phyloP scores from a whole-genome alignment of 2,113 vertebrate species.

The Rallus limicola region DNA sequence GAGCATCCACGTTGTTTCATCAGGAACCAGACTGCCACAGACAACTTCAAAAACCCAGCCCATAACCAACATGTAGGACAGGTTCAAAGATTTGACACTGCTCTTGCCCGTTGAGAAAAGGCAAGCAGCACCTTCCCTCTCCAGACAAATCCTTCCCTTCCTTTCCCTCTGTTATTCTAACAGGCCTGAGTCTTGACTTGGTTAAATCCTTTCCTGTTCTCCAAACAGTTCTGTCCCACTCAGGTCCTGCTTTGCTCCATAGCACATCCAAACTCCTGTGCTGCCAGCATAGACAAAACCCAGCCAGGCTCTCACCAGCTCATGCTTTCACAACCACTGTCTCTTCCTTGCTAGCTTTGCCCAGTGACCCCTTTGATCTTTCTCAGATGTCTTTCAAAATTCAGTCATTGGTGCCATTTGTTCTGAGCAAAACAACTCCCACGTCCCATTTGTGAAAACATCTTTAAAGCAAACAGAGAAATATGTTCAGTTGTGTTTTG shows the following conservation, averaged over 20 bases:
- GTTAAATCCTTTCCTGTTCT: background rate
- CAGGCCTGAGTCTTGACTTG: background rate
- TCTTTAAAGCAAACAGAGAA: constrained; percentile 13
- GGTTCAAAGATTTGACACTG: background rate
- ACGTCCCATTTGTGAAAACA: background rate
- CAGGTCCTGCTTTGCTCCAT: background rate
- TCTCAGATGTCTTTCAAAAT: background rate
- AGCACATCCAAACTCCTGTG: background rate
- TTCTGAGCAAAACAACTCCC: constrained; percentile 24
- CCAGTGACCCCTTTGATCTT: background rate
- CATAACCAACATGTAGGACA: background rate
- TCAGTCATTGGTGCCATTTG: background rate
- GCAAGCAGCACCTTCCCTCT: background rate
- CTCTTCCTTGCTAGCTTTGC: background rate
- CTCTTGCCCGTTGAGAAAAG: background rate
- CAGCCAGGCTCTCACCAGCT: background rate
- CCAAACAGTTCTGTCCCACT: background rate
- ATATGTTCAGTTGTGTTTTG: background rate
- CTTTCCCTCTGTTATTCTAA: background rate
- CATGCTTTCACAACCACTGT: background rate
- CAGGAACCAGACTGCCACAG: background rate
- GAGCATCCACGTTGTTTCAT: fast-evolving
- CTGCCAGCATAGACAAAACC: background rate
- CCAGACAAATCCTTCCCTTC: background rate
- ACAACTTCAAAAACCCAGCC: background rate